phyloP scores from a whole-genome alignment of 2,888 invertebrate species.

The Protodeltote pygarga region DNA sequence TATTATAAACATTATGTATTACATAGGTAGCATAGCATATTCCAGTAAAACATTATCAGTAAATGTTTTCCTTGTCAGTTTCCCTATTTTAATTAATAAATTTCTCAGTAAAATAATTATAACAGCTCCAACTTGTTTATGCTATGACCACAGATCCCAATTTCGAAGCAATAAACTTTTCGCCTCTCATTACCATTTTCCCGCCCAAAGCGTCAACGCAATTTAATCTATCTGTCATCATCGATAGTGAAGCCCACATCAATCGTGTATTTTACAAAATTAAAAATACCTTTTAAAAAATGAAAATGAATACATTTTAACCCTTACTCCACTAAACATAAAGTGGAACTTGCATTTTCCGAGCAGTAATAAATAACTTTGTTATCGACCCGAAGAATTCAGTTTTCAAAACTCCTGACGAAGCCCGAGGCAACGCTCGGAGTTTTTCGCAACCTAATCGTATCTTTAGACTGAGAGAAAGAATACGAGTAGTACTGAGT shows the following conservation, averaged over 20 bases:
- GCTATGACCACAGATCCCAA: constrained; percentile 2
- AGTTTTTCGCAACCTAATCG: constrained; percentile 68
- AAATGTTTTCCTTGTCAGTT: too few relatives aligned
- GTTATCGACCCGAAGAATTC: constrained; percentile 64
- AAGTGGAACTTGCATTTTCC: not conserved
- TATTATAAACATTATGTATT: too few relatives aligned
- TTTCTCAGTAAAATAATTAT: constrained; percentile 1
- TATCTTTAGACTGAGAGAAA: constrained; percentile 62
- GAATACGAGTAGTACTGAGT: constrained; percentile 22
- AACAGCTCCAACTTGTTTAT: constrained; percentile 1
- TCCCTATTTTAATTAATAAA: not conserved
- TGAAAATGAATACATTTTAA: constrained; percentile 24
- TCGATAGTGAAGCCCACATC: constrained; percentile 69
- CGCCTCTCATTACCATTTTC: constrained; percentile 64
- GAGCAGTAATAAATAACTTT: constrained; percentile 34
- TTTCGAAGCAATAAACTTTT: constrained; percentile 49
- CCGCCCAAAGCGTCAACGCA: constrained; percentile 74
- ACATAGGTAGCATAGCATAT: too few relatives aligned
- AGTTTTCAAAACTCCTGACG: constrained; percentile 70
- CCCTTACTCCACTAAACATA: constrained; percentile 27
- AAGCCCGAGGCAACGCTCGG: constrained; percentile 71
- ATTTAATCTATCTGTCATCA: constrained; percentile 77
- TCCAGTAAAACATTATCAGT: too few relatives aligned
- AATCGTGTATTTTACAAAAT: constrained; percentile 63
- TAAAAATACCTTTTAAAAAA: constrained; percentile 9